phyloP scores from a whole-genome alignment of 2,797 vertebrate species.

The Characodon lateralis region DNA sequence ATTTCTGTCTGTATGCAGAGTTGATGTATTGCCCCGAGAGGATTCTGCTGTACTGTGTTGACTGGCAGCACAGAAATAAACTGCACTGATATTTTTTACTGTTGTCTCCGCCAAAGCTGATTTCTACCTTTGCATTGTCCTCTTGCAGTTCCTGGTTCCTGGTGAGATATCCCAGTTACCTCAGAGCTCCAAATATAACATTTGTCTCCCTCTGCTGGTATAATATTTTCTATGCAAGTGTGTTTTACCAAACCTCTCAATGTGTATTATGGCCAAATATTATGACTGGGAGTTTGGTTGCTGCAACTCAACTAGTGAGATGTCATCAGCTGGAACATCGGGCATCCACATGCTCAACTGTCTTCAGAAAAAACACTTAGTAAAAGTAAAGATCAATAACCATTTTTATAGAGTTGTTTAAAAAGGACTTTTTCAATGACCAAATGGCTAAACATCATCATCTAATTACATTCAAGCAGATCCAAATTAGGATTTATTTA shows the following conservation, averaged over 20 bases:
- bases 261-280: conserved; percentile 33
- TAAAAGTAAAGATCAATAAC: too few relatives aligned
- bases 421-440: too few relatives aligned
- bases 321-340: too few relatives aligned
- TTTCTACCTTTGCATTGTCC: neutral
- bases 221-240: neutral
- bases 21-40: conserved; percentile 40
- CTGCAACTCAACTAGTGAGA: too few relatives aligned
- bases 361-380: too few relatives aligned
- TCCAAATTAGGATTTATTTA: too few relatives aligned
- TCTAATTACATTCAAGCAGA: too few relatives aligned
- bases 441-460: too few relatives aligned
- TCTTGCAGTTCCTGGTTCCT: neutral
- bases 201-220: too few relatives aligned
- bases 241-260: conserved; percentile 42
- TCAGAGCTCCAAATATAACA: neutral
- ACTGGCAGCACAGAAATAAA: conserved; percentile 60
- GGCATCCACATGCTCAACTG: too few relatives aligned
- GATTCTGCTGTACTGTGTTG: conserved; percentile 45
- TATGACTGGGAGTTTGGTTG: conserved; percentile 17
- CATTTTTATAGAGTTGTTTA: too few relatives aligned
- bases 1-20: neutral
- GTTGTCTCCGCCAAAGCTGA: conserved; percentile 20
- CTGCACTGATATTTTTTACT: neutral
- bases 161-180: conserved; percentile 32